Conservation (phyloP, 2,888 invertebrate species). For the Rapana venosa region DNA sequence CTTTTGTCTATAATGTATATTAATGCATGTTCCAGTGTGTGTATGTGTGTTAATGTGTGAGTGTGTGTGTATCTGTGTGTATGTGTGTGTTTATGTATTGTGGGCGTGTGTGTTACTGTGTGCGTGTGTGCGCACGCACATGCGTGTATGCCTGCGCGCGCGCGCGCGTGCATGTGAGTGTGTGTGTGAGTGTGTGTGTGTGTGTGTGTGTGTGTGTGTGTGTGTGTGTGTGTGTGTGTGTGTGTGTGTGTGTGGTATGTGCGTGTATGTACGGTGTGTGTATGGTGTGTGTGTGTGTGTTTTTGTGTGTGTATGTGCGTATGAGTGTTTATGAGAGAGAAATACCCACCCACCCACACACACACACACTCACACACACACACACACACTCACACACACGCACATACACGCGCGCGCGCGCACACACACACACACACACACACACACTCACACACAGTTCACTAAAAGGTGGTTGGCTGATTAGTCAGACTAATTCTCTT, state of each 20-base stretch:
- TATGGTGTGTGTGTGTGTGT: background rate
- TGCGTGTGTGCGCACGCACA: no score
- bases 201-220: background rate
- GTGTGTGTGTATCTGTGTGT: no score
- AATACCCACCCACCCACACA: background rate
- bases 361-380: background rate
- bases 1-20: background rate
- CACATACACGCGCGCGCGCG: background rate
- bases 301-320: background rate
- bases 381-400: background rate
- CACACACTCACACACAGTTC: background rate
- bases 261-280: background rate
- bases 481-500: background rate
- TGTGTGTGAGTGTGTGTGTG: background rate
- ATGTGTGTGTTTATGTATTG: no score
- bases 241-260: background rate
- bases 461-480: background rate
- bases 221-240: background rate
- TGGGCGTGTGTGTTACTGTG: no score
- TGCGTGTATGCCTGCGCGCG: no score
- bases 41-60: background rate
- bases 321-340: background rate
- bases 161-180: background rate
- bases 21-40: background rate
- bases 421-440: conserved; percentile 5